Evolutionary conservation across 2,888 invertebrate species (phyloP).

Genomic region (Campoplex capitator): DNA sequence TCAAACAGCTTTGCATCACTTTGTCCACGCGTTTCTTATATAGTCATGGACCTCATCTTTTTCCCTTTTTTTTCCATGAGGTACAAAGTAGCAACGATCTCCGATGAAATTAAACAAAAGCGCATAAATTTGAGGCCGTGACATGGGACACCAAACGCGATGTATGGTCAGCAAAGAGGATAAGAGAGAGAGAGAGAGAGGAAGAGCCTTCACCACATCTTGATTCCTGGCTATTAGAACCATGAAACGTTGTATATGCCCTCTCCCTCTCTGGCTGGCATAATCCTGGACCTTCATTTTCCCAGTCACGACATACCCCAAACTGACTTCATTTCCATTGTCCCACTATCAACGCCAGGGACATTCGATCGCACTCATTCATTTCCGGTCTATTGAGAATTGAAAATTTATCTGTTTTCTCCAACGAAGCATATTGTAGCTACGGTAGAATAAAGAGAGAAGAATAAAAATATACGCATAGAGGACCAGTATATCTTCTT

Average conservation of each 20-base stretch:
- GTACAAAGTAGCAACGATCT: conserved; percentile 20
- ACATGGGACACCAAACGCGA: background rate
- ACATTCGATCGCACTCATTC: conserved; percentile 51
- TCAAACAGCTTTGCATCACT: conserved; percentile 16
- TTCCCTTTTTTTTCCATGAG: conserved; percentile 8
- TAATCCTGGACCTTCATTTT: conserved; percentile 41
- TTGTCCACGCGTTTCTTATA: conserved; percentile 21
- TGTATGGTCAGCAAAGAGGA: conserved; percentile 5
- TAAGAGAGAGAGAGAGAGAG: background rate
- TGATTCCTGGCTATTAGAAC: conserved; percentile 45
- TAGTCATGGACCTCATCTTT: conserved; percentile 34
- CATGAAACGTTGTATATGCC: conserved; percentile 24
- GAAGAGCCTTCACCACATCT: conserved; percentile 12
- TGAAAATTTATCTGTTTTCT: conserved; percentile 60
- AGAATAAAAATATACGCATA: background rate
- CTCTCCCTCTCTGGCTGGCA: background rate
- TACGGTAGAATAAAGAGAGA: background rate
- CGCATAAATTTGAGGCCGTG: conserved; percentile 3
- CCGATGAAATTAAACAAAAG: conserved; percentile 16
- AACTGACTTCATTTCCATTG: conserved; percentile 67
- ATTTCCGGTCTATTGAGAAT: conserved; percentile 53
- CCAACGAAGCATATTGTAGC: conserved; percentile 7
- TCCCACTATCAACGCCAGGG: conserved; percentile 45
- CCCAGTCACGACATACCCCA: conserved; percentile 58
- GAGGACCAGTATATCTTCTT: conserved; percentile 30